Conservation (phyloP, 2,888 invertebrate species). For the Coelogynopora nodosa region DNA sequence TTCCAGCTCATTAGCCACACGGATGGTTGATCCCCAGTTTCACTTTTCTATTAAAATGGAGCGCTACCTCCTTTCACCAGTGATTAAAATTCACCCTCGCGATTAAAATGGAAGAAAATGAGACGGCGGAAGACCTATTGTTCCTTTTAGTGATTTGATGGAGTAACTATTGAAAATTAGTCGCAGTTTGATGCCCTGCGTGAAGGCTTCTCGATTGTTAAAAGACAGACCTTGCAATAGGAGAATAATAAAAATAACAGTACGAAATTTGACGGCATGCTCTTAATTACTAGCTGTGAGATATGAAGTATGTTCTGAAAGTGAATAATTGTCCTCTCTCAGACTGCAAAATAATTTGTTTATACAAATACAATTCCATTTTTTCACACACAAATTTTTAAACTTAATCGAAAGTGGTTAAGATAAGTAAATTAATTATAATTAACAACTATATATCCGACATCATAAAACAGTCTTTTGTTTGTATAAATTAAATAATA, state of each 20-base stretch:
- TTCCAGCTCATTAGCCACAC: neutral
- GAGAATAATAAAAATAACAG: neutral
- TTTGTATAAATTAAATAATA: no score
- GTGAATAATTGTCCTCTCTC: no score
- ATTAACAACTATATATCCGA: no score
- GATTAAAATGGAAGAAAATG: neutral
- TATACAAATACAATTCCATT: no score
- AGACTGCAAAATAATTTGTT: no score
- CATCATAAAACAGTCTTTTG: no score
- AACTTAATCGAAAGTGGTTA: no score
- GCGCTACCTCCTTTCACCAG: no score
- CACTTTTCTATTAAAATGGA: neutral
- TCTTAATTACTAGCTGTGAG: neutral
- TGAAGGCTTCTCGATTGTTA: neutral
- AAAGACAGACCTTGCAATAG: neutral
- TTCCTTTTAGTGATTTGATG: neutral
- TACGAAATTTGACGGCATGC: neutral
- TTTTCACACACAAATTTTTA: no score
- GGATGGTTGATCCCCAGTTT: neutral
- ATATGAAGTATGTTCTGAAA: neutral
- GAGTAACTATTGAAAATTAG: neutral
- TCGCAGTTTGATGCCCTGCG: neutral
- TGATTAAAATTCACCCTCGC: neutral
- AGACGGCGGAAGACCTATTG: neutral
- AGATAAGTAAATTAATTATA: no score